These are phyloP conservation scores for Promerops cafer DNA, from an alignment of 2,113 vertebrate genomes.

Conservation along the genomic window DNA sequence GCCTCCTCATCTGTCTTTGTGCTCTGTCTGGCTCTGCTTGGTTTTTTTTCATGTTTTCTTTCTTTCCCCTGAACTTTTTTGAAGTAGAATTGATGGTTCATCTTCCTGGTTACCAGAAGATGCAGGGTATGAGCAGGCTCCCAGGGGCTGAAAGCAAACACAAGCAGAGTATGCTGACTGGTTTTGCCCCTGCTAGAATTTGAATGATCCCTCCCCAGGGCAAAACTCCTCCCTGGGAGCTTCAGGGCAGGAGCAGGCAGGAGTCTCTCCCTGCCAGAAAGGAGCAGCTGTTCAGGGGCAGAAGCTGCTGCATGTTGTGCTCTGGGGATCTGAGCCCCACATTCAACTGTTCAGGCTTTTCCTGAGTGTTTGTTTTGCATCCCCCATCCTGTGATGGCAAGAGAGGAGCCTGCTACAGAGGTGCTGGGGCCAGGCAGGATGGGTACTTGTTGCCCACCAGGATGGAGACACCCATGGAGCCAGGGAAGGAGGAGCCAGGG, in stretches of 20 bases:
- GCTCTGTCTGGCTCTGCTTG: neutral
- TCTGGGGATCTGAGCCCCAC: neutral
- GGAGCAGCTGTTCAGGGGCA: neutral
- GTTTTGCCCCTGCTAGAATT: neutral
- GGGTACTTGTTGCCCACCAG: neutral
- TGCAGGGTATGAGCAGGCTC: accelerated
- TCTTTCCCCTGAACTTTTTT: neutral
- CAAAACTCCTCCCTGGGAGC: neutral
- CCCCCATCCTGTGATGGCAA: neutral
- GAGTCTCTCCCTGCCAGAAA: neutral
- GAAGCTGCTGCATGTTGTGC: neutral
- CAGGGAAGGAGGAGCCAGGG: neutral
- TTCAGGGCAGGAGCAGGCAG: neutral
- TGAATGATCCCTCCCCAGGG: neutral
- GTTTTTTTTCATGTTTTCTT: neutral
- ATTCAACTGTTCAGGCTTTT: neutral
- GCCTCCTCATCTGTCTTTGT: neutral
- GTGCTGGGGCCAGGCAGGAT: neutral
- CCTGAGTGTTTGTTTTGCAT: neutral
- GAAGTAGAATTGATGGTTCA: neutral
- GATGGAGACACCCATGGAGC: neutral
- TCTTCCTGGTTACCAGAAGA: neutral
- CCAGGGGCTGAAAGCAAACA: neutral
- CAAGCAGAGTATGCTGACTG: neutral
- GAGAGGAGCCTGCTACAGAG: neutral